Evolutionary conservation across 1,140 invertebrate genomes (phyloP), one percentile per base, ranked within the genome.

Genomic region (Lepidotrigona ventralis): DNA sequence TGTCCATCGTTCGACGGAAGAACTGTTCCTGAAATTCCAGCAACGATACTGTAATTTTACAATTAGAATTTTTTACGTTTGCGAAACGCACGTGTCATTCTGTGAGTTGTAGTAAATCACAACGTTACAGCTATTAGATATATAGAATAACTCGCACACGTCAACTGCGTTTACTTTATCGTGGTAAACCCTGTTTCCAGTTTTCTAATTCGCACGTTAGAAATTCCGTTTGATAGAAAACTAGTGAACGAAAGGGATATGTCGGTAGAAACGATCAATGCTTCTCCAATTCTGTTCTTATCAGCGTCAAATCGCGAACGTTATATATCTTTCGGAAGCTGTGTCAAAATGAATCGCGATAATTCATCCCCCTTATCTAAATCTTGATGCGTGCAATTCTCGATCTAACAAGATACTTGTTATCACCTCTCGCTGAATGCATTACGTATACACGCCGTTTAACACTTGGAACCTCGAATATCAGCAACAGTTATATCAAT

Each of bases 401-500:
- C 33, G 33, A 53, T 69, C 33, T n/a, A 78, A 78, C 76, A 39
- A 64, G 46, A 77, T 19, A 53, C n/a, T 77, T 23, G 64, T 70
- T 70, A 70, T 70, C 68, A 70, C 39, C 68, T 29, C 6, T 26
- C 33, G 68, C 23, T 46, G 6, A 70, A 70, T 23, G 11, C 68
- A 46, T 69, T 69, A n/a, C 68, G 21, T 21, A 39, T 33, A 68
- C 68, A 23, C 11, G 19, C n/a, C 14, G 15, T 21, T 19, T 68
- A 33, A 11, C 66, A 21, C 21, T 23, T 5, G 4, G 17, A 21
- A 12, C 53, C 33, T 33, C 33, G 33, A 33, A 33, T 33, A 33
- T 33, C 33, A 33, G 21, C 54, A 72, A 80, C 78, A 21, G 33
- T 80, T 60, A 72, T 72, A 80, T 72, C 68, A 72, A 80, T 23